Percentiles rank a stretch among this genome's conserved stretches.
phyloP scores from a whole-genome alignment of 1,140 invertebrate genomes.

The Chlorops oryzae region DNA sequence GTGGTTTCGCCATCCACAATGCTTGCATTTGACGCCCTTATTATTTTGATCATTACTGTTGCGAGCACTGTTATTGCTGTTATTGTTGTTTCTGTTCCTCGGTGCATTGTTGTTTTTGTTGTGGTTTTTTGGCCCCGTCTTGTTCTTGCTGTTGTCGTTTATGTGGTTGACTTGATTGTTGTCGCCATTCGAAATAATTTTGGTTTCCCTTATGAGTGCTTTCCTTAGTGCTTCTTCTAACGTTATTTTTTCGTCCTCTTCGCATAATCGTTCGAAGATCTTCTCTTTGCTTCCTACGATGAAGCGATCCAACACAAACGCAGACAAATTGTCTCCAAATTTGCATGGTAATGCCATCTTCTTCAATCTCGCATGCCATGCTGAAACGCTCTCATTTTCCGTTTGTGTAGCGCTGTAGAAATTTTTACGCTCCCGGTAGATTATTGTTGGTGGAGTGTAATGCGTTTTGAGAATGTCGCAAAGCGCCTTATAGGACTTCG shows the following conservation, averaged over 20 bases:
- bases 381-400: background rate
- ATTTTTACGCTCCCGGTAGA: background rate
- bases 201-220: constrained; percentile 11
- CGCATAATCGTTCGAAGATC: constrained; percentile 11
- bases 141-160: too few species aligned
- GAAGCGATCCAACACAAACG: constrained; percentile 9
- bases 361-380: constrained; percentile 5
- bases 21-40: background rate
- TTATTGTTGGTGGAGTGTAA: too few species aligned
- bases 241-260: constrained; percentile 9
- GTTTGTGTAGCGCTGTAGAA: background rate
- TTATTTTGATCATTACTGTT: background rate
- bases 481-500: constrained; percentile 1
- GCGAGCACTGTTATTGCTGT: background rate
- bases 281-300: constrained; percentile 6
- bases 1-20: background rate
- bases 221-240: constrained; percentile 9
- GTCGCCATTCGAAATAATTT: background rate
- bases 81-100: background rate
- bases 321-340: constrained; percentile 10
- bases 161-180: background rate
- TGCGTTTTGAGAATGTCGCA: too few species aligned
- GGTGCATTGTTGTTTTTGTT: constrained; percentile 1
- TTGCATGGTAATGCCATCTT: constrained; percentile 7
- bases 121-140: background rate